Base-by-base conservation (phyloP, 2,888 invertebrate genomes). In the Seira musarum region DNA sequence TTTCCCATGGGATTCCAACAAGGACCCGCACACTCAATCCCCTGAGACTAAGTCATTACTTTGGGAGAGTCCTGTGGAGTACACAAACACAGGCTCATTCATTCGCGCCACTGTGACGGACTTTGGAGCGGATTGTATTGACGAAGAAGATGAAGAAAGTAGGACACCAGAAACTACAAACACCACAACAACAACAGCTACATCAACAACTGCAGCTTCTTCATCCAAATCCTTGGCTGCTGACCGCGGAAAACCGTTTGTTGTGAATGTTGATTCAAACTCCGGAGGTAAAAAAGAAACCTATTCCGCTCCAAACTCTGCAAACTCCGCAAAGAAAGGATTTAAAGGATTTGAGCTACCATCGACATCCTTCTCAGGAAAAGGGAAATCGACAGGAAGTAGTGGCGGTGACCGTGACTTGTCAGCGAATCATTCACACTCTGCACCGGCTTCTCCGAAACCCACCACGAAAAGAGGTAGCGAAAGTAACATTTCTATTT, bases 401-500 rank as follows among this genome's bases (percentile, higher is more conserved):
- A 40, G 40, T 40, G 25, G 30, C 68, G 71, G 40, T 57, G 70
- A 75, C 35, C 61, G 74, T 61, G 74, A 75, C 63, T 35, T 35
- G 25, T 69, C 63, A 21, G n/a, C 67, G 17, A 1, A 64, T 30
- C 79, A 74, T 17, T 68, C 75, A 53, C 74, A 71, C 22, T 73
- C 73, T 24, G 73, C 73, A 19, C 79, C 79, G 46, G 68, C 79
- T 19, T 80, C 80, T 60, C 80, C 74, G 6, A 80, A 80, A n/a
- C 80, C 80, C 1, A 69, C 80, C 13, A 53, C 78, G n/a, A 40
- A 66, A 67, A 49, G 75, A 70, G 66, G 66, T 24, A 77, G 73
- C 19, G 81, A 78, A 15, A 82, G 72, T 60, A 80, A 82, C 19
- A 80, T 85, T 46, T 83, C 84, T 30, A 86, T 86, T 78, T 86